Base-by-base conservation (phyloP, 2,113 vertebrate species). In the Otus sunia region DNA sequence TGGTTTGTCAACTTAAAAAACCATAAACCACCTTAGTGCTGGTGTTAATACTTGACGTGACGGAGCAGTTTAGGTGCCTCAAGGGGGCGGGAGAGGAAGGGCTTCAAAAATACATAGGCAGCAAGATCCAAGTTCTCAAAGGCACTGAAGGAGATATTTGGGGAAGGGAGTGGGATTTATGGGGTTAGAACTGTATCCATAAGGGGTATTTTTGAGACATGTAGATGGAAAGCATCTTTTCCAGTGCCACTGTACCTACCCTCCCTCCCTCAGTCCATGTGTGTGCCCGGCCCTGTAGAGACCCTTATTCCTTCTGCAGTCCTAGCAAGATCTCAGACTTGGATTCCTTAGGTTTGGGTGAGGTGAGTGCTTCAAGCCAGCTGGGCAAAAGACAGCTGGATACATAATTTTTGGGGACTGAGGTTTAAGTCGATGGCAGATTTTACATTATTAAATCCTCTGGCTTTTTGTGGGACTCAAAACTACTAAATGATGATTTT, bases 21-120 rank as follows among this genome's bases (percentile, higher is more conserved):
- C 1, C 11, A 13, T 14, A n/a, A 75, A 22, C 8, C 21, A 39
- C 8, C 19, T 52, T 43, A 15, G 49, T 6, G 22, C 56, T 72
- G 52, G 3, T 29, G 56, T 21, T 55, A 34, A 4, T 19, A 19
- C 30, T 43, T 4, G 19, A 18, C 0, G 2, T 34, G 63, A 66
- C 1, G 5, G 60, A 92, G 58, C 20, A 7, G 10, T 58, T 66
- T 26, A 17, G 71, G 88, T 94, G 18, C 56, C 74, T 89, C 37
- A 27, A 25, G 71, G 37, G 62, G 39, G 43, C 36, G 58, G 75
- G 56, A 92, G 62, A 53, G 26, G 64, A 94, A 78, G 52, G 45
- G 45, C 36, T 93, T 90, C 21, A 47, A 17, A 39, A 78, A 59
- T 6, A 29, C 3, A n/a, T 55, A 17, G 20, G 26, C 45, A 50